A percentile compares a stretch with the other conserved stretches of the same genome.
Evolutionary conservation across 2,888 invertebrate species (phyloP).

Genomic region (Tiliacea aurago): DNA sequence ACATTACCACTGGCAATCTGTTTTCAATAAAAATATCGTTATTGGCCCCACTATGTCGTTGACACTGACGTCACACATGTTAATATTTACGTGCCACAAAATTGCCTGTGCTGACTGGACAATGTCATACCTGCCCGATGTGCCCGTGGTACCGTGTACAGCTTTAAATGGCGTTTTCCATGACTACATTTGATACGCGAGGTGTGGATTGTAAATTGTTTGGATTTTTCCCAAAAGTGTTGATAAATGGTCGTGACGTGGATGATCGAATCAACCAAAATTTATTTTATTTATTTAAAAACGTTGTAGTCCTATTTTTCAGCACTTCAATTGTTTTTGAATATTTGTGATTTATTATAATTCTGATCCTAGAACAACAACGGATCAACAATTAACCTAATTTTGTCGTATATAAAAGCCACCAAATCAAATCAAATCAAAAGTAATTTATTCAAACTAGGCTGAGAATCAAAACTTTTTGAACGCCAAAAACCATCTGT

Average conservation of each 20-base stretch:
- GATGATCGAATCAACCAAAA: not conserved
- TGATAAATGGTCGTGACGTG: not conserved
- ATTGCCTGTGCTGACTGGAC: slow-evolving; percentile 60
- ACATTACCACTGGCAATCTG: slow-evolving; percentile 33
- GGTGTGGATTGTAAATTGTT: not conserved
- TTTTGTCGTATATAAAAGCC: no score
- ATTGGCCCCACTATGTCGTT: slow-evolving; percentile 16
- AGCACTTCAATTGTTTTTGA: not conserved
- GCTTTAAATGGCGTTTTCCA: not conserved
- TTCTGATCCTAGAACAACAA: not conserved
- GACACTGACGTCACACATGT: slow-evolving; percentile 41
- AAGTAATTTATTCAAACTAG: no score
- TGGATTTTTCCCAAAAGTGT: no score
- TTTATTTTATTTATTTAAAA: no score
- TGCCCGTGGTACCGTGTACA: no score
- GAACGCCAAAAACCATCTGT: no score
- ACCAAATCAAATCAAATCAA: no score
- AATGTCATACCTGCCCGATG: slow-evolving; percentile 8
- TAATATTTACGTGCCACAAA: slow-evolving; percentile 71
- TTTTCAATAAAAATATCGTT: slow-evolving; percentile 71
- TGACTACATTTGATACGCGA: slow-evolving; percentile 6
- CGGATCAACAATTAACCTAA: not conserved
- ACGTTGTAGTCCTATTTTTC: no score
- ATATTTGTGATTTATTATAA: not conserved
- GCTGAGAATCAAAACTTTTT: no score